phyloP scores from a whole-genome alignment of 1,140 invertebrate genomes.

The Tribolium madens region DNA sequence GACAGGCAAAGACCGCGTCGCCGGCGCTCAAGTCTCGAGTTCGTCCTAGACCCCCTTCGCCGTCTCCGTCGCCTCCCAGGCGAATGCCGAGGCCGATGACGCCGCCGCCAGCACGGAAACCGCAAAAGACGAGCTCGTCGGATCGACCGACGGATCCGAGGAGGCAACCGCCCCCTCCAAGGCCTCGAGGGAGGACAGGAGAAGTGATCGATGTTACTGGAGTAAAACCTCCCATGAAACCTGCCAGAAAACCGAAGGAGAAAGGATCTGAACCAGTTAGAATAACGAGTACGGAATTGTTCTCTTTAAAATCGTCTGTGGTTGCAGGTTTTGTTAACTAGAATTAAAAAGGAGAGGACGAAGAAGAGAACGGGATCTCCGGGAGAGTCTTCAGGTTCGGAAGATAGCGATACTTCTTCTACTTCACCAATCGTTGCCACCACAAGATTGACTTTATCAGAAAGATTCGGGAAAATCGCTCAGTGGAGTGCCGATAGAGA shows the following conservation, averaged over 20 bases:
- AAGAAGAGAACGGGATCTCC: conserved; percentile 59
- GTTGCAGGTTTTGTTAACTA: conserved; percentile 58
- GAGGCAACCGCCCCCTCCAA: conserved; percentile 62
- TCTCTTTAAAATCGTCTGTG: neutral
- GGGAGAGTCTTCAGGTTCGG: conserved; percentile 65
- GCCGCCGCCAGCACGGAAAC: conserved; percentile 66
- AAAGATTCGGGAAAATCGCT: conserved; percentile 90
- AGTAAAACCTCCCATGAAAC: conserved; percentile 33
- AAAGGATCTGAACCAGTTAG: conserved; percentile 51
- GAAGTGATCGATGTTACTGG: conserved; percentile 61
- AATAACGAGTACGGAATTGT: neutral
- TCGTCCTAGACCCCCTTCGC: conserved; percentile 58
- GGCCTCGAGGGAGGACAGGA: conserved; percentile 58
- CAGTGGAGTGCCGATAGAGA: conserved; percentile 85
- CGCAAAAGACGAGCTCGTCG: conserved; percentile 67
- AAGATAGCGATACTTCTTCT: conserved; percentile 63
- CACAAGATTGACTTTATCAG: conserved; percentile 77
- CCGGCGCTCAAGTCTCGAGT: conserved; percentile 53
- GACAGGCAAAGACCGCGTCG: conserved; percentile 49
- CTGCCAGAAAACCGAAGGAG: conserved; percentile 50
- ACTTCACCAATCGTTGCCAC: conserved; percentile 63
- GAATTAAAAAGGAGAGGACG: conserved; percentile 63
- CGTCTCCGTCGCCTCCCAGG: conserved; percentile 59
- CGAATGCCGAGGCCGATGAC: conserved; percentile 66
- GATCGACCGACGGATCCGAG: conserved; percentile 64